Evolutionary conservation across 2,113 vertebrate species (phyloP), one percentile per base, ranked within the genome.

Genomic region (Paramisgurnus dabryanus): DNA sequence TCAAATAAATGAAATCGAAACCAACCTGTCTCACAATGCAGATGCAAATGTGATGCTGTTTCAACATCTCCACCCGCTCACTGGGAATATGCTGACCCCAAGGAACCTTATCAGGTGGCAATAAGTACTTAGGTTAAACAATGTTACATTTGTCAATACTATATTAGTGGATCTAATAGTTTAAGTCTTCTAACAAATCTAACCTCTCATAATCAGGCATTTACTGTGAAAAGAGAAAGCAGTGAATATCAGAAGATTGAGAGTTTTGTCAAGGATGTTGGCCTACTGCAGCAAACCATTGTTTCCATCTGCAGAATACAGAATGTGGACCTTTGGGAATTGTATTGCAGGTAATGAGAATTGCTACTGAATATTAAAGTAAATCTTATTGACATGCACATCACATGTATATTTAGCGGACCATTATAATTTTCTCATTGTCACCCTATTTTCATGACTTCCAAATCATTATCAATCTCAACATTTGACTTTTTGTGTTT

Each of bases 251-350:
- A 86, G 57, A 91, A 87, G 80, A 95, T 97, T 78, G 88, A 91
- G 70, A 43, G 17, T 66, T 93, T 93, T 72, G 93, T 95, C 86
- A 93, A 87, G 73, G 89, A 18, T 0, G 78, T 7, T 0, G 89
- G 95, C 80, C 90, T 94, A 78, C 90, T 97, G 91, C 84, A 79
- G 80, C 89, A 7, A 88, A 79, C 89, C 77, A 94, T 96, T 83
- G 83, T 90, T 83, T 91, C 88, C 81, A 93, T 97, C 87, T 89
- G 87, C 80, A 95, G 95, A 90, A 95, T 96, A 89, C 95, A 97
- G 85, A 97, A 97, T 84, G 68, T 94, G 84, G 95, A 97, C 82
- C 89, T 97, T 78, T 97, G 94, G 95, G 94, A 96, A 82, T 92
- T 96, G 83, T 97, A 89, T 84, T 95, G 95, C 91, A 94, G 94